These are phyloP conservation scores for Arenaria interpres DNA, from an alignment of 2,113 vertebrate species.

Conservation along the genomic window DNA sequence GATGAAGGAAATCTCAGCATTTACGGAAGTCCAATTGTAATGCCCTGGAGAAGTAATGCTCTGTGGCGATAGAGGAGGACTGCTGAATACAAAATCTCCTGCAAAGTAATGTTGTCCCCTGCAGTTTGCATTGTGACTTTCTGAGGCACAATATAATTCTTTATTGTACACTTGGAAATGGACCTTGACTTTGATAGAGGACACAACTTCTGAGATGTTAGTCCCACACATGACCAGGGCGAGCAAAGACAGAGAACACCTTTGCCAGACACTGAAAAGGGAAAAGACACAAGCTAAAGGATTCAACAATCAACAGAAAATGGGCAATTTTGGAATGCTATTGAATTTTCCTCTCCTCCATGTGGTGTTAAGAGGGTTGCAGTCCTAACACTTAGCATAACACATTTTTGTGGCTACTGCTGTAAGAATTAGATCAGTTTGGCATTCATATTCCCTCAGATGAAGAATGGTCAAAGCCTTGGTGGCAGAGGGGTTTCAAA, in stretches of 20 bases:
- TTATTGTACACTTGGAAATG: neutral
- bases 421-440: neutral
- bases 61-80: neutral
- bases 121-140: neutral
- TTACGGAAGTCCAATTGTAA: neutral
- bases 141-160: neutral
- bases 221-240: neutral
- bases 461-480: neutral
- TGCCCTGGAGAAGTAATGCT: neutral
- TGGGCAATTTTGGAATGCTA: neutral
- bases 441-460: neutral
- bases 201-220: neutral
- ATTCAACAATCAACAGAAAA: neutral
- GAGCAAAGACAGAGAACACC: neutral
- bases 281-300: neutral
- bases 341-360: neutral
- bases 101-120: neutral
- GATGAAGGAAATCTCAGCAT: neutral
- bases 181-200: neutral
- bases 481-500: neutral
- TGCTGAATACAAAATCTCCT: neutral
- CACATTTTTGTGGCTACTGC: neutral
- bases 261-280: neutral
- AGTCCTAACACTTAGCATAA: neutral
- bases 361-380: neutral